A percentile compares a stretch with the other conserved stretches of the same genome.
phyloP scores from a whole-genome alignment of 2,113 vertebrate genomes.

The Picathartes gymnocephalus region DNA sequence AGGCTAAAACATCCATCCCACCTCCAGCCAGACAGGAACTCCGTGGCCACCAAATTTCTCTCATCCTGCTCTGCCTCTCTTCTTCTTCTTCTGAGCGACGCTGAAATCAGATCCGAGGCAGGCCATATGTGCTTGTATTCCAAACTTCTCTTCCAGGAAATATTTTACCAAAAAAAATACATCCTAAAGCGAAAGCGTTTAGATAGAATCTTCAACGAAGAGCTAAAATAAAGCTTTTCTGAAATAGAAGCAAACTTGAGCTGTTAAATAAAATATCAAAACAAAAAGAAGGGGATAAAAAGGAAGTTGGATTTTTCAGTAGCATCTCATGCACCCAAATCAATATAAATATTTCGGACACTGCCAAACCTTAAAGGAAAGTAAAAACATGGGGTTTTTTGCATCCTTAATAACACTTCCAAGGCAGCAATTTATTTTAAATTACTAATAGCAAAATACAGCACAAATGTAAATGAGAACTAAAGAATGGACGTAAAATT shows the following conservation, averaged over 20 bases:
- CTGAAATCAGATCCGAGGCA: conserved; percentile 61
- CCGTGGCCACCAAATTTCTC: conserved; percentile 74
- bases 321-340: neutral
- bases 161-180: neutral
- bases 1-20: conserved; percentile 76
- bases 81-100: conserved; percentile 46
- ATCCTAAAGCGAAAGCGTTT: neutral
- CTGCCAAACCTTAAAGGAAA: neutral
- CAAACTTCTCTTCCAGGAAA: conserved; percentile 46
- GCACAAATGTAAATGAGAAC: neutral
- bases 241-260: neutral
- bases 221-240: conserved; percentile 37
- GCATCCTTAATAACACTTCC: neutral
- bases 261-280: conserved; percentile 10
- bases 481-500: neutral
- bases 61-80: conserved; percentile 55
- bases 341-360: neutral
- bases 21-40: conserved; percentile 71
- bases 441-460: neutral
- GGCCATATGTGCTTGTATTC: conserved; percentile 15
- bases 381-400: neutral
- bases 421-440: neutral
- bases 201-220: neutral
- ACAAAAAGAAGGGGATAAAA: neutral
- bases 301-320: neutral